Evolutionary conservation across 2,113 vertebrate species (phyloP).

Genomic region (Microtus richardsoni): DNA sequence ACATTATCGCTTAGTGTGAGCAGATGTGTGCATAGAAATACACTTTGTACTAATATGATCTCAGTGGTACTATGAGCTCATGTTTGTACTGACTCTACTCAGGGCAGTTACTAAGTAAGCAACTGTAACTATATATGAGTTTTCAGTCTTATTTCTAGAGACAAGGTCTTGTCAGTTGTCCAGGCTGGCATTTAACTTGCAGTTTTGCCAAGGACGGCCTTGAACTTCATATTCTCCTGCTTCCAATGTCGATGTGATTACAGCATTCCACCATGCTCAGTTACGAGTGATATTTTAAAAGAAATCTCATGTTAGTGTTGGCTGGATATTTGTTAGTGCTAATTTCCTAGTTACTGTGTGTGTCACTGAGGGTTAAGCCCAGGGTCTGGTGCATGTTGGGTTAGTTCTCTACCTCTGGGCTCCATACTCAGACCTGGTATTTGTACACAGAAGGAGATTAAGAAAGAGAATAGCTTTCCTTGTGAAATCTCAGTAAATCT

Average conservation of each 20-base stretch:
- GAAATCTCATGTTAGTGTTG: slow-evolving; percentile 2
- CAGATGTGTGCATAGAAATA: slow-evolving; percentile 23
- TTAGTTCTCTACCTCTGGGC: not conserved
- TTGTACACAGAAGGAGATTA: slow-evolving; percentile 10
- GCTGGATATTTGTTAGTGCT: not conserved
- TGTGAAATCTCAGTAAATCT: slow-evolving; percentile 38
- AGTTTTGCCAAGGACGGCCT: not conserved
- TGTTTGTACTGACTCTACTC: not conserved
- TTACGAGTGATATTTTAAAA: not conserved
- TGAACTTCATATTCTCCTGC: not conserved
- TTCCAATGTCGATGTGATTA: not conserved
- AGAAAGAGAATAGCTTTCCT: not conserved
- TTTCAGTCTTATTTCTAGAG: not conserved
- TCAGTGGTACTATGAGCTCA: not conserved
- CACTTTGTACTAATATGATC: not conserved
- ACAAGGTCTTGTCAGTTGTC: not conserved
- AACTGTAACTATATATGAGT: not conserved
- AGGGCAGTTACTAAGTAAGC: not conserved
- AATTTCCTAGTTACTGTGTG: not conserved
- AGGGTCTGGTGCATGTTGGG: not conserved
- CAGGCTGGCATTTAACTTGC: not conserved
- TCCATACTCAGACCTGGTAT: not conserved
- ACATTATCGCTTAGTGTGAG: slow-evolving; percentile 1
- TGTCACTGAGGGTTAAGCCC: not conserved
- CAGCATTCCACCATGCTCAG: not conserved